Evolutionary conservation across 2,113 vertebrate genomes (phyloP), one percentile per base, ranked within the genome.

Genomic region (Engraulis encrasicolus): DNA sequence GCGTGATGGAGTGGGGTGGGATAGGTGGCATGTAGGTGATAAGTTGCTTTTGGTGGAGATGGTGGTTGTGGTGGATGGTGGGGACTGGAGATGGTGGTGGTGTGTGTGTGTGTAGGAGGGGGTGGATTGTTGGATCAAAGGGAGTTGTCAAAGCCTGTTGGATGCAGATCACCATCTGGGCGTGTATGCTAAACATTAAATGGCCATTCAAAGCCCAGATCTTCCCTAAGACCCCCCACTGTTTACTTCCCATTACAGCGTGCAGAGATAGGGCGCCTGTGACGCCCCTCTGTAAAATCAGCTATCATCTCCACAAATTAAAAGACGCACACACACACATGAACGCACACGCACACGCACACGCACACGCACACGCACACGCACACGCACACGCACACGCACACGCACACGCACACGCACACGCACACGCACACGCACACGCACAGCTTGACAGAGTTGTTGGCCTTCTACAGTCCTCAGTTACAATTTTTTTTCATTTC

Each of bases 41-140:
- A n/a, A n/a, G n/a, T n/a, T n/a, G n/a, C n/a, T n/a, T n/a, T n/a
- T n/a, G n/a, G n/a, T 58, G 54, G 54, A 6, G 2, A 50, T 17
- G 17, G 19, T 19, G 9, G n/a, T 12, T 23, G 19, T 6, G 58
- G 9, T 66, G n/a, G 18, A 20, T 9, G 52, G 52, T 6, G 52
- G 5, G 19, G 54, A n/a, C 6, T 58, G 54, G 54, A 6, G 2
- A 50, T 17, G 17, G 19, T 19, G 19, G 23, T n/a, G 2, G n/a
- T n/a, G n/a, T n/a, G n/a, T n/a, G n/a, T n/a, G n/a, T n/a, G n/a
- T n/a, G n/a, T n/a, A 77, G 84, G 38, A 11, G 34, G 66, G 61
- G 19, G 86, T 88, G 81, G 87, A n/a, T n/a, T 81, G 61, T 17
- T 50, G 81, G 85, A 91, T 93, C 91, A 92, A 91, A 93, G 90